A percentile compares a stretch with the other conserved stretches of the same genome.
Evolutionary conservation across 2,797 vertebrate species (phyloP).

Genomic region (Austrolebias charrua): DNA sequence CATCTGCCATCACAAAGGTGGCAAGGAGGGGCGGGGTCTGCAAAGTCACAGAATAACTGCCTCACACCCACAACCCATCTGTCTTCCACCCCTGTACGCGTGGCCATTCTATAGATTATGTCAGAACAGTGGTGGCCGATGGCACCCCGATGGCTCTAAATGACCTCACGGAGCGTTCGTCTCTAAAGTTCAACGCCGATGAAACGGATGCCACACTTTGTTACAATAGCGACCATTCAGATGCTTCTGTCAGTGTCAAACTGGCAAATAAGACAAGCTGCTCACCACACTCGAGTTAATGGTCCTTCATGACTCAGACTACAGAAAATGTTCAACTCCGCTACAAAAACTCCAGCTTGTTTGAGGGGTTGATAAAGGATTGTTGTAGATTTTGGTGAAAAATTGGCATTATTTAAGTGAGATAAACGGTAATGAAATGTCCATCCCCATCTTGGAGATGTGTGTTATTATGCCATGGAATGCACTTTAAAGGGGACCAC

Average conservation of each 20-base stretch:
- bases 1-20: slow-evolving; percentile 62
- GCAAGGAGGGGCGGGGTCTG: slow-evolving; percentile 34
- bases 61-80: slow-evolving; percentile 76
- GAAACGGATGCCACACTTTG: slow-evolving; percentile 38
- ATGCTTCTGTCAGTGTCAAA: slow-evolving; percentile 34
- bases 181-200: slow-evolving; percentile 56
- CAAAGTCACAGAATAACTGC: slow-evolving; percentile 39
- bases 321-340: background rate
- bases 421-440: background rate
- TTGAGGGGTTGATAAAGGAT: too few species aligned
- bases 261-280: slow-evolving; percentile 35
- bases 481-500: too few species aligned
- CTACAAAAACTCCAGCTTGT: background rate
- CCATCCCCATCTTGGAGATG: background rate
- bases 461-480: slow-evolving; percentile 50
- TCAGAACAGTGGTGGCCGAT: slow-evolving; percentile 45
- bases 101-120: slow-evolving; percentile 59
- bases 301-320: background rate
- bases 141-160: slow-evolving; percentile 33
- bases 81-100: slow-evolving; percentile 62
- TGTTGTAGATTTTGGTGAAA: background rate
- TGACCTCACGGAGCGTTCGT: slow-evolving; percentile 40
- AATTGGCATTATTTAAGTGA: slow-evolving; percentile 3
- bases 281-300: slow-evolving; percentile 5
- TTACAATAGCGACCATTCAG: slow-evolving; percentile 26